A percentile compares a stretch with the other conserved stretches of the same genome.
These are phyloP conservation scores for Dryobotodes eremita DNA, from an alignment of 2,888 invertebrate species.

Conservation along the genomic window DNA sequence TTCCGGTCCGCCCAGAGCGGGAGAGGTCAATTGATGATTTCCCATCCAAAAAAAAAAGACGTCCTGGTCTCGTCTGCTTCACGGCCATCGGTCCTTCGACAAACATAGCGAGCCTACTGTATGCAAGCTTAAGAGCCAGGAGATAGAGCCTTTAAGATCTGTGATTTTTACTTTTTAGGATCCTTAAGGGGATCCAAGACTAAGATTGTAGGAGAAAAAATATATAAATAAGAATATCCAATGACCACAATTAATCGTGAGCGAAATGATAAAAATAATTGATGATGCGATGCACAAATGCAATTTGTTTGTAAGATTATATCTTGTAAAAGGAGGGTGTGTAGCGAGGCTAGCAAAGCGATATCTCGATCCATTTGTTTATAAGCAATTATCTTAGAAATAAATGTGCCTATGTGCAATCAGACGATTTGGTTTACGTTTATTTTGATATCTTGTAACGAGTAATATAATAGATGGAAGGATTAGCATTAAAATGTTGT, in stretches of 20 bases:
- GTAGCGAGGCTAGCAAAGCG: conserved; percentile 58
- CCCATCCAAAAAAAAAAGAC: too few relatives aligned
- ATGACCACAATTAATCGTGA: conserved; percentile 71
- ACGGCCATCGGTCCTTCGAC: too few relatives aligned
- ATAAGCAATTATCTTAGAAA: conserved; percentile 68
- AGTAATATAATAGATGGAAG: conserved; percentile 20
- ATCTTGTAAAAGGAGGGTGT: conserved; percentile 71
- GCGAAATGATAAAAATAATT: conserved; percentile 75
- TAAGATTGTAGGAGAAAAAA: conserved; percentile 53
- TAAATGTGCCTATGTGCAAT: conserved; percentile 66
- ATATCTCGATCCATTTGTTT: conserved; percentile 79
- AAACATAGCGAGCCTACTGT: too few relatives aligned
- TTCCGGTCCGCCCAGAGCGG: too few relatives aligned
- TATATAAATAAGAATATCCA: conserved; percentile 56
- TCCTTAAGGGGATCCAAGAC: conserved; percentile 1
- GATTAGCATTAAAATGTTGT: conserved; percentile 1
- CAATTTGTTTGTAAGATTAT: conserved; percentile 79
- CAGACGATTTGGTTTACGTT: conserved; percentile 56
- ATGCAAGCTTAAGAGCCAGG: too few relatives aligned
- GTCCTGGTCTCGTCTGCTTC: too few relatives aligned
- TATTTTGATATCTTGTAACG: conserved; percentile 49
- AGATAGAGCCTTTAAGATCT: not conserved
- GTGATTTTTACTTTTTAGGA: conserved; percentile 20
- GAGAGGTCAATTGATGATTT: too few relatives aligned
- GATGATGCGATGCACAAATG: conserved; percentile 72